Evolutionary conservation across 2,797 vertebrate species (phyloP).

Genomic region (Sebastes miniatus): DNA sequence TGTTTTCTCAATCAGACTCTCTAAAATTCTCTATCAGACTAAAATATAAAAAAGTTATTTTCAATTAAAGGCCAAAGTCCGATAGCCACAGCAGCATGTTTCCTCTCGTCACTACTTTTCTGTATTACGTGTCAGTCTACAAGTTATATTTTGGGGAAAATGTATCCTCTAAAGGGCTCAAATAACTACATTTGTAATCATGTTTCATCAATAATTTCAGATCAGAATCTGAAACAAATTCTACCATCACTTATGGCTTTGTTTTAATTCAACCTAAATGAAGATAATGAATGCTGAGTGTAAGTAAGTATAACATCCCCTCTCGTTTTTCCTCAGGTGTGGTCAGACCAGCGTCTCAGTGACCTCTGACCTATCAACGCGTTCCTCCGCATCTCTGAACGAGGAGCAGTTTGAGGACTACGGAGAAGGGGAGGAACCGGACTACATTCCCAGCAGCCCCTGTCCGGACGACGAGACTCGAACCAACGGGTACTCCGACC

Average conservation of each 20-base stretch:
- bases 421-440: constrained; percentile 92
- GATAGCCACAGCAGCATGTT: background rate
- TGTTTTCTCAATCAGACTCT: background rate
- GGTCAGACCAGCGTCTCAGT: constrained; percentile 86
- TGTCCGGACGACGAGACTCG: constrained; percentile 91
- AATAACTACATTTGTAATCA: background rate
- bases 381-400: constrained; percentile 91
- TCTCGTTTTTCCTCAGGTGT: constrained; percentile 73
- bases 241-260: background rate
- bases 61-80: background rate
- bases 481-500: constrained; percentile 91
- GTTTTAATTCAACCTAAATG: background rate
- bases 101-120: background rate
- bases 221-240: background rate
- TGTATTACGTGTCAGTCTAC: background rate
- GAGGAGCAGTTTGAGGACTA: constrained; percentile 99
- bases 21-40: background rate
- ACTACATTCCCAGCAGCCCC: constrained; percentile 92
- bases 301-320: background rate
- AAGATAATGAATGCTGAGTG: background rate
- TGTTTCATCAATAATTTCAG: background rate
- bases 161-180: background rate
- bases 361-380: constrained; percentile 90
- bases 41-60: background rate
- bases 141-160: background rate